Evolutionary conservation across 2,888 invertebrate genomes (phyloP).

Genomic region (Globia sparganii): DNA sequence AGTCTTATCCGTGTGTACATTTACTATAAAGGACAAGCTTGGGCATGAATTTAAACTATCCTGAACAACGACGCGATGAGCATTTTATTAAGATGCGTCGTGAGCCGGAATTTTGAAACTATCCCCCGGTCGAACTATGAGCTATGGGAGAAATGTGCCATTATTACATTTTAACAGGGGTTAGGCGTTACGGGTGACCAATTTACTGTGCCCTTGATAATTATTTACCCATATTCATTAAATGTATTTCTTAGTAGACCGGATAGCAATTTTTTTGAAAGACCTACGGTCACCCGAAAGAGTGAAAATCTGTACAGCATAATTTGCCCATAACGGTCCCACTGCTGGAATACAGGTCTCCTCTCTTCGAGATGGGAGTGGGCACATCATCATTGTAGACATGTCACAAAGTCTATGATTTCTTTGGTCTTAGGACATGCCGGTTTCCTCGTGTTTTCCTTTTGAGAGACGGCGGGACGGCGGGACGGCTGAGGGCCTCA

Average conservation of each 20-base stretch:
- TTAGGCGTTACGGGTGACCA: not conserved
- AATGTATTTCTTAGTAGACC: not conserved
- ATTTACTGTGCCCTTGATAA: not conserved
- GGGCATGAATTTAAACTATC: slow-evolving; percentile 70
- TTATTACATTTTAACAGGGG: not conserved
- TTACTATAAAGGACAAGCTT: slow-evolving; percentile 34
- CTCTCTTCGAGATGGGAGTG: no score
- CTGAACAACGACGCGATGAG: slow-evolving; percentile 65
- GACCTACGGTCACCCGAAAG: not conserved
- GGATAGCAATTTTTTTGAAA: not conserved
- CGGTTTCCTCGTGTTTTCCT: no score
- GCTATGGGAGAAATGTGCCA: not conserved
- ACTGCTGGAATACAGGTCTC: not conserved
- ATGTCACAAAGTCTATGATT: no score
- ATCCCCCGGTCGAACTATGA: slow-evolving; percentile 11
- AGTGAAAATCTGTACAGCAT: not conserved
- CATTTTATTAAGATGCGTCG: slow-evolving; percentile 68
- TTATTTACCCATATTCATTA: not conserved
- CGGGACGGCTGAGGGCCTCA: no score
- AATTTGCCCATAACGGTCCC: no score
- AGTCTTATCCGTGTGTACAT: slow-evolving; percentile 17
- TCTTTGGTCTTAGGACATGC: no score
- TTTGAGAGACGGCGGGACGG: no score
- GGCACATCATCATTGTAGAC: no score
- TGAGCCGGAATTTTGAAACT: slow-evolving; percentile 44